phyloP scores from a whole-genome alignment of 2,113 vertebrate genomes.

The Shinisaurus crocodilurus region DNA sequence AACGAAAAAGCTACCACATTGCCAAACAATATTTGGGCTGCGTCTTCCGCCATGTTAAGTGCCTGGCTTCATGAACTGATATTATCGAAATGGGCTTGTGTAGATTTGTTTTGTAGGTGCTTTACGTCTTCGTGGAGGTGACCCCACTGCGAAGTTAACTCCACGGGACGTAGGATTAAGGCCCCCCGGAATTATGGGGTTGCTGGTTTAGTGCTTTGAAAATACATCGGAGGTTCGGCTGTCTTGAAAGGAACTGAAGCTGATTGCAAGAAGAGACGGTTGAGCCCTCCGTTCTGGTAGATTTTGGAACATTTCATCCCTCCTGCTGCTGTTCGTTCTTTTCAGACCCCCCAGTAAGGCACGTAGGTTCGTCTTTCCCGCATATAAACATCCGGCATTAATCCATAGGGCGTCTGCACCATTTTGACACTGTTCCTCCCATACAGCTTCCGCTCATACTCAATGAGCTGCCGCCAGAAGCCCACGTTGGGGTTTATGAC shows the following conservation, averaged over 20 bases:
- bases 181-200: constrained; percentile 44
- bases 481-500: constrained; percentile 95
- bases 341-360: constrained; percentile 94
- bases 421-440: constrained; percentile 96
- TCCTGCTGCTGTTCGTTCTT: constrained; percentile 28
- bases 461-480: constrained; percentile 97
- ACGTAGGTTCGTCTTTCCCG: constrained; percentile 91
- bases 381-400: constrained; percentile 94
- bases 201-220: constrained; percentile 67
- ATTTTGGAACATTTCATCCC: constrained; percentile 24
- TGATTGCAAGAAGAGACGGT: constrained; percentile 60
- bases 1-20: constrained; percentile 56
- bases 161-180: constrained; percentile 41
- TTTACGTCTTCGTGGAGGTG: constrained; percentile 49
- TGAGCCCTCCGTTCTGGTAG: constrained; percentile 1
- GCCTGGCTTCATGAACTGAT: constrained; percentile 38
- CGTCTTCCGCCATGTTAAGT: constrained; percentile 36
- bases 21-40: constrained; percentile 29
- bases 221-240: constrained; percentile 56
- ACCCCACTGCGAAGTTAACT: constrained; percentile 49
- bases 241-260: constrained; percentile 54
- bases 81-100: constrained; percentile 40
- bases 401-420: constrained; percentile 94
- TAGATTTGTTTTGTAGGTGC: constrained; percentile 41
- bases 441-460: constrained; percentile 96